Conservation (phyloP, 23 tunicate species). For the Styela clava region DNA sequence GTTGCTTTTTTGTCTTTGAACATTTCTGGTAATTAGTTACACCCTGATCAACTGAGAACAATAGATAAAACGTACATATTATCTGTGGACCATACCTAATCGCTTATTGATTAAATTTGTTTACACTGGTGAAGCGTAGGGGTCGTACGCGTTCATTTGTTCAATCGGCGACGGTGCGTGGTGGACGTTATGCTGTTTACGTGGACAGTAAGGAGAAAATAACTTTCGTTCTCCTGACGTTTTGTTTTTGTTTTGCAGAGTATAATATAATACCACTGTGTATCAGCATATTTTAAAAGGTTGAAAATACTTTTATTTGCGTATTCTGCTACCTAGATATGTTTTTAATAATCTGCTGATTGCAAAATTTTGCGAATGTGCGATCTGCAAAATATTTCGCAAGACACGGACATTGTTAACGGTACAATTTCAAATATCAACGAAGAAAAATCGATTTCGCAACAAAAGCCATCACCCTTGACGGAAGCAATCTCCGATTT, state of each 20-base stretch:
- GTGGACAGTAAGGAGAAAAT: neutral
- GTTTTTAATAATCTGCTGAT: neutral
- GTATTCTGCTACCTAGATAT: neutral
- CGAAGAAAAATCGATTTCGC: too few species aligned
- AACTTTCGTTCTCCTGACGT: neutral
- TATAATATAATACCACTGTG: neutral
- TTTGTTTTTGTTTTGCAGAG: neutral
- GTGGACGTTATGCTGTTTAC: neutral
- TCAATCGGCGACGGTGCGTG: neutral
- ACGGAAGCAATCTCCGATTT: slow-evolving; percentile 20
- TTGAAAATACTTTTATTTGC: neutral
- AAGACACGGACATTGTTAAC: neutral
- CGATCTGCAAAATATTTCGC: neutral
- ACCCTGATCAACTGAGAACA: too few species aligned
- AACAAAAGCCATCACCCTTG: too few species aligned
- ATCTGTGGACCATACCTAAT: too few species aligned
- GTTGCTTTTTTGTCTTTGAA: neutral
- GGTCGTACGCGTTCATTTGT: neutral
- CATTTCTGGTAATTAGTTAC: too few species aligned
- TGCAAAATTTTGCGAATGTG: slow-evolving; percentile 9
- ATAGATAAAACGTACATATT: too few species aligned
- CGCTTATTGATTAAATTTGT: too few species aligned
- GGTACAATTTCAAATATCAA: neutral
- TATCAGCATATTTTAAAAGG: neutral
- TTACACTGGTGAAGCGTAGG: neutral